Base-by-base conservation (phyloP, 2,113 vertebrate genomes). In the Setophaga petechia region DNA sequence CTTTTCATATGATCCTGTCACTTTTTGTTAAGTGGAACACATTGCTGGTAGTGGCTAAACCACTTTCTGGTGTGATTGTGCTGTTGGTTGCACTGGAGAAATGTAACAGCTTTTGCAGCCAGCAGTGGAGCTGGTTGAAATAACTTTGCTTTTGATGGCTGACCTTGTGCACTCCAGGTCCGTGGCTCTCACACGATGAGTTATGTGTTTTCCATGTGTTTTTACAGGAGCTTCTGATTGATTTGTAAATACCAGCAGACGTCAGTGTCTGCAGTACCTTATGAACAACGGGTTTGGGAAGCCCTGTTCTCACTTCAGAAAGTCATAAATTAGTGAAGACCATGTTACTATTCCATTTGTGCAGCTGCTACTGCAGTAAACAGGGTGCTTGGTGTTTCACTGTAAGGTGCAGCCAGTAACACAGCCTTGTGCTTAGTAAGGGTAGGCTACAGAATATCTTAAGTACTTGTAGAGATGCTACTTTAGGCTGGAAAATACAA, bases 1-100 rank as follows among this genome's bases (percentile, higher is more conserved):
- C 92, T 97, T 90, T 95, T 93, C 69, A 0, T 77, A 51, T 62
- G 85, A 85, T 49, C 68, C 66, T 93, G 79, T 93, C 54, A 54
- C 92, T 92, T 93, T 92, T 96, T 81, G 79, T 81, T 75, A 81
- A 75, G 62, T 66, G 78, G 76, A 95, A 63, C 68, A 37, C 35
- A 10, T 67, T 93, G 72, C 80, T 92, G 59, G 30, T 77, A 27
- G 68, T n/a, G 43, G 67, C 55, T 78, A 61, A 94, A 74, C 44
- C 73, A 41, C 76, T 84, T 92, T 77, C 81, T 77, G 25, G 4
- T 74, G n/a, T 31, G 37, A 5, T 57, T 67, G 66, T 55, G 51
- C 82, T 35, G 12, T 33, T 41, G 28, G n/a, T 65, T 54, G 69
- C 14, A 12, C 73, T 71, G 69, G 35, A 85, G 47, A 82, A 18